phyloP scores from a whole-genome alignment of 2,888 invertebrate genomes.

The Crocallis elinguaria region DNA sequence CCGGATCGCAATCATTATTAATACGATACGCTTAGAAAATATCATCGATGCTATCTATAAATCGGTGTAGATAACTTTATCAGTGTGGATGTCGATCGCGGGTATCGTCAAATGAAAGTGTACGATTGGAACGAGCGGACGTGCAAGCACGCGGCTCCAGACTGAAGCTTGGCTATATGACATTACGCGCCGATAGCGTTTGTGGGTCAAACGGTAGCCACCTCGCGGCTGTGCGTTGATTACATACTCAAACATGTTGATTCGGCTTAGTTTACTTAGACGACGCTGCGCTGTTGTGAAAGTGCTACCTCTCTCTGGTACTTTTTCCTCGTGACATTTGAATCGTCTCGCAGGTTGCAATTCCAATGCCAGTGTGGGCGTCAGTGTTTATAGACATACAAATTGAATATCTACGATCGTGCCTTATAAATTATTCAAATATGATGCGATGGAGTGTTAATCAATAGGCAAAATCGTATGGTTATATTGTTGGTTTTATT shows the following conservation, averaged over 20 bases:
- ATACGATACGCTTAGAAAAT: constrained; percentile 9
- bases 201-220: constrained; percentile 57
- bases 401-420: constrained; percentile 37
- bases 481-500: constrained; percentile 18
- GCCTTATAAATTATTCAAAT: constrained; percentile 45
- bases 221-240: constrained; percentile 44
- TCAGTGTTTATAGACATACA: constrained; percentile 28
- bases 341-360: neutral
- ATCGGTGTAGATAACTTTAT: constrained; percentile 28
- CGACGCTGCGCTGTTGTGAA: constrained; percentile 49
- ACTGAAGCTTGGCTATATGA: constrained; percentile 33
- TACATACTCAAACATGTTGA: constrained; percentile 52
- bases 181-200: constrained; percentile 47
- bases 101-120: neutral
- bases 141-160: constrained; percentile 11
- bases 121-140: constrained; percentile 16
- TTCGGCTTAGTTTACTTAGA: constrained; percentile 45
- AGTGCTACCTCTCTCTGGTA: constrained; percentile 33
- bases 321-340: constrained; percentile 13
- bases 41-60: constrained; percentile 13
- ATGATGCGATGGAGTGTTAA: constrained; percentile 32
- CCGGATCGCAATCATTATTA: constrained; percentile 24
- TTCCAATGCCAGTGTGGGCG: constrained; percentile 17
- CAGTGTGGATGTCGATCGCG: constrained; percentile 1
- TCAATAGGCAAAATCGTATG: constrained; percentile 31